phyloP scores from a whole-genome alignment of 2,888 invertebrate genomes.

The Automeris io region DNA sequence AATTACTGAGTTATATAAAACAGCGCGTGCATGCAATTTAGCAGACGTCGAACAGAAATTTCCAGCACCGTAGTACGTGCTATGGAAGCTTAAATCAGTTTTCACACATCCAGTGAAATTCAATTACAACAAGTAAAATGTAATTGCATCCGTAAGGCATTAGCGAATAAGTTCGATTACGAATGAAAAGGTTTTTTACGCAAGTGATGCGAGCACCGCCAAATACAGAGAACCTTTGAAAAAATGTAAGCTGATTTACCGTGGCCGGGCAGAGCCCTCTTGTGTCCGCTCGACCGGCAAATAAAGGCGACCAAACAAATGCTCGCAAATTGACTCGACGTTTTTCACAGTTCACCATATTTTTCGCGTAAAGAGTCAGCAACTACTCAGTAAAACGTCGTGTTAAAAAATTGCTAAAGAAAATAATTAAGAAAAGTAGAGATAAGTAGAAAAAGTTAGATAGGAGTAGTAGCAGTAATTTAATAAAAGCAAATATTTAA shows the following conservation, averaged over 20 bases:
- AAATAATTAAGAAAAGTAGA: too few relatives aligned
- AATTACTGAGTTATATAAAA: not conserved
- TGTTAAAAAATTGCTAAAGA: too few relatives aligned
- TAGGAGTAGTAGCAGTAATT: too few relatives aligned
- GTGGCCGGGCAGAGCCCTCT: conserved; percentile 55
- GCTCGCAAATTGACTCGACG: conserved; percentile 72
- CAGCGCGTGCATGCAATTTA: not conserved
- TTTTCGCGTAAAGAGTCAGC: conserved; percentile 38
- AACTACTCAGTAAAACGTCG: conserved; percentile 34
- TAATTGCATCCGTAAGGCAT: conserved; percentile 18
- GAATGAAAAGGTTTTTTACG: conserved; percentile 59
- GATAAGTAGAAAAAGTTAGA: too few relatives aligned
- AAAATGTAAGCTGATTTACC: conserved; percentile 75
- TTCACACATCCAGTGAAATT: conserved; percentile 15
- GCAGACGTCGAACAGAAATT: not conserved
- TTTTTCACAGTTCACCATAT: conserved; percentile 66
- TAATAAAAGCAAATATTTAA: too few relatives aligned
- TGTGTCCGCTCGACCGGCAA: conserved; percentile 65
- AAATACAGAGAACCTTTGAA: conserved; percentile 71
- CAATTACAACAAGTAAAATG: conserved; percentile 5
- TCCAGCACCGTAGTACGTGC: conserved; percentile 4
- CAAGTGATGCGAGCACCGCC: conserved; percentile 59
- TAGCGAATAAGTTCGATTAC: conserved; percentile 41
- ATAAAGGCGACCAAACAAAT: conserved; percentile 75
- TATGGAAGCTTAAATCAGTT: conserved; percentile 15